Evolutionary conservation across 2,797 vertebrate genomes (phyloP).

Genomic region (Sebastes oblongus): DNA sequence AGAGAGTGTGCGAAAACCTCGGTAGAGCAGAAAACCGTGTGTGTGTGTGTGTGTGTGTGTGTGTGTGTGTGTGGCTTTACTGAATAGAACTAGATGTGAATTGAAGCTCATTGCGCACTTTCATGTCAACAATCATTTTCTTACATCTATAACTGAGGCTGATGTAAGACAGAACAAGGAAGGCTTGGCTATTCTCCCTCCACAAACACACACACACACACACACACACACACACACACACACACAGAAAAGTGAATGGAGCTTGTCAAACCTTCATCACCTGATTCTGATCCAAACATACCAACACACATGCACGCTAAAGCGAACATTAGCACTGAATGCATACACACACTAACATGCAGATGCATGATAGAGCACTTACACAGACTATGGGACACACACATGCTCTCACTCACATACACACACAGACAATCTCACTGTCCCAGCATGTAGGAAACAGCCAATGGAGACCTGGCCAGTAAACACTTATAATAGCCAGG

Average conservation of each 20-base stretch:
- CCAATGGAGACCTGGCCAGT: constrained; percentile 57
- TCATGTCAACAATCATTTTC: constrained; percentile 28
- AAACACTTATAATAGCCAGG: constrained; percentile 74
- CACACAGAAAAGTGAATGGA: constrained; percentile 54
- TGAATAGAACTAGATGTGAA: not conserved
- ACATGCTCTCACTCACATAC: not conserved
- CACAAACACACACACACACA: not conserved
- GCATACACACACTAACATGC: not conserved
- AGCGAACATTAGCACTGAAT: not conserved
- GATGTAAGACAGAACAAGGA: constrained; percentile 50
- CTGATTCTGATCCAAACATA: constrained; percentile 52
- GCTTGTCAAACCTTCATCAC: constrained; percentile 70
- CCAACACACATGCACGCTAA: not conserved
- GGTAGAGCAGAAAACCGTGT: constrained; percentile 17
- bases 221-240: not conserved
- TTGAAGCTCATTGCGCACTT: constrained; percentile 11
- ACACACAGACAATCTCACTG: constrained; percentile 29
- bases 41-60: not conserved
- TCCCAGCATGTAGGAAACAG: constrained; percentile 67
- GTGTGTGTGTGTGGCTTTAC: constrained; percentile 5
- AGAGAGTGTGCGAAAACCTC: constrained; percentile 59
- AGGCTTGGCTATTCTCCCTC: constrained; percentile 14
- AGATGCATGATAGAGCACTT: not conserved
- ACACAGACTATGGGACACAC: not conserved
- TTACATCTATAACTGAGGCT: constrained; percentile 37